Conservation (phyloP, 2,888 invertebrate species). For the Lasius fuliginosus region DNA sequence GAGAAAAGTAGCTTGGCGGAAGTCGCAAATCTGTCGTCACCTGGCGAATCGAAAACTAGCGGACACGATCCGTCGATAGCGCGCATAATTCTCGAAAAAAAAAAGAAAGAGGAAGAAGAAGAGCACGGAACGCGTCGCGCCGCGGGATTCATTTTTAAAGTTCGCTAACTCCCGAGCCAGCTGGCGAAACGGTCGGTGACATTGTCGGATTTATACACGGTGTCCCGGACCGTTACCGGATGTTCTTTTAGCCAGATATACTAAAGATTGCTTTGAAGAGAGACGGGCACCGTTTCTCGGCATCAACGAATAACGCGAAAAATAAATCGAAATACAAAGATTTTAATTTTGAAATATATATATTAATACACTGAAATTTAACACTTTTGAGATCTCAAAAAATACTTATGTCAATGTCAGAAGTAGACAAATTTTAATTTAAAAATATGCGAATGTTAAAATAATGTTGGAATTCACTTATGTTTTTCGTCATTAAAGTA, state of each 20-base stretch:
- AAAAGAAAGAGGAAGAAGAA: not conserved
- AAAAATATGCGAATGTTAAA: not conserved
- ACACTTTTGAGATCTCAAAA: not conserved
- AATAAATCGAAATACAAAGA: not conserved
- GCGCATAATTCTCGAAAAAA: slow-evolving; percentile 17
- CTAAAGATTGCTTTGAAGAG: slow-evolving; percentile 7
- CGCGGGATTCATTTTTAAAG: slow-evolving; percentile 38
- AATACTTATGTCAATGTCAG: not conserved
- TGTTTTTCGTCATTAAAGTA: not conserved
- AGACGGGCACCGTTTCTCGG: not conserved
- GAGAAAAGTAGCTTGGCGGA: slow-evolving; percentile 59
- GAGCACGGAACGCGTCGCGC: not conserved
- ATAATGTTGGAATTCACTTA: not conserved
- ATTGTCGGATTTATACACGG: slow-evolving; percentile 38
- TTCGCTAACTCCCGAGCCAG: slow-evolving; percentile 28
- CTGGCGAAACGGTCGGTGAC: slow-evolving; percentile 49
- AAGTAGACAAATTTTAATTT: not conserved
- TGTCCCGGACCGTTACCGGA: slow-evolving; percentile 34
- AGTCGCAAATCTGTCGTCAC: slow-evolving; percentile 67
- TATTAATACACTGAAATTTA: not conserved
- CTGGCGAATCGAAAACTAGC: slow-evolving; percentile 42
- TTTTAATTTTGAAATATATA: not conserved
- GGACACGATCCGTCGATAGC: slow-evolving; percentile 15
- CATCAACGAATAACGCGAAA: not conserved
- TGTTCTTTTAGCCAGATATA: slow-evolving; percentile 27